phyloP scores from a whole-genome alignment of 2,797 vertebrate species.

The Hemibagrus guttatus region DNA sequence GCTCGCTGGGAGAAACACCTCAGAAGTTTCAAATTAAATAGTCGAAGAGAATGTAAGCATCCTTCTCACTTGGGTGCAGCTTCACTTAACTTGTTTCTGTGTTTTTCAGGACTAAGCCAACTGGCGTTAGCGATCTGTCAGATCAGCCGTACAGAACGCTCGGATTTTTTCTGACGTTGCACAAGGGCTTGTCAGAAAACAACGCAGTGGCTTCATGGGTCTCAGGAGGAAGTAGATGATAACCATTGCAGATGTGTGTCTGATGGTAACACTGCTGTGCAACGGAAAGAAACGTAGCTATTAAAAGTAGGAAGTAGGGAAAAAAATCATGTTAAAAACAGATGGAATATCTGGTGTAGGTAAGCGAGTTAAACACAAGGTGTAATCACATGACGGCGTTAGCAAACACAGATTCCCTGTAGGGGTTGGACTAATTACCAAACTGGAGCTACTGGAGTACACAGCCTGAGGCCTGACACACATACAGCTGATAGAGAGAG shows the following conservation, averaged over 20 bases:
- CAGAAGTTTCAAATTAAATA: conserved; percentile 13
- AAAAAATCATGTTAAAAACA: background rate
- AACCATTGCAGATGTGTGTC: background rate
- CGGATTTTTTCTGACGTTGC: background rate
- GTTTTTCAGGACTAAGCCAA: background rate
- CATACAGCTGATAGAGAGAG: conserved; percentile 39
- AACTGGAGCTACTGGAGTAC: background rate
- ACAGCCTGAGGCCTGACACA: conserved; percentile 23
- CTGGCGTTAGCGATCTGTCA: background rate
- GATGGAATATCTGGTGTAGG: background rate
- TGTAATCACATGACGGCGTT: conserved; percentile 27
- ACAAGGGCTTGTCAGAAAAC: background rate
- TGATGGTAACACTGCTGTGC: background rate
- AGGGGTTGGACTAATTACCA: conserved; percentile 38
- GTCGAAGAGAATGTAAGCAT: background rate
- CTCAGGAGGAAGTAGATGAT: background rate
- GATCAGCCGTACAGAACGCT: background rate
- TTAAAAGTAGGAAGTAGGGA: background rate
- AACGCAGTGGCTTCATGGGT: background rate
- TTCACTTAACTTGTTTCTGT: background rate
- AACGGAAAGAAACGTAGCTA: background rate
- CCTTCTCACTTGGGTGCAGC: background rate
- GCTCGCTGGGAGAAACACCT: background rate
- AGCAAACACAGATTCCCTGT: conserved; percentile 29
- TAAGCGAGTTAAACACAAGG: conserved; percentile 28